phyloP scores from a whole-genome alignment of 2,113 vertebrate genomes.

The Apteryx mantelli region DNA sequence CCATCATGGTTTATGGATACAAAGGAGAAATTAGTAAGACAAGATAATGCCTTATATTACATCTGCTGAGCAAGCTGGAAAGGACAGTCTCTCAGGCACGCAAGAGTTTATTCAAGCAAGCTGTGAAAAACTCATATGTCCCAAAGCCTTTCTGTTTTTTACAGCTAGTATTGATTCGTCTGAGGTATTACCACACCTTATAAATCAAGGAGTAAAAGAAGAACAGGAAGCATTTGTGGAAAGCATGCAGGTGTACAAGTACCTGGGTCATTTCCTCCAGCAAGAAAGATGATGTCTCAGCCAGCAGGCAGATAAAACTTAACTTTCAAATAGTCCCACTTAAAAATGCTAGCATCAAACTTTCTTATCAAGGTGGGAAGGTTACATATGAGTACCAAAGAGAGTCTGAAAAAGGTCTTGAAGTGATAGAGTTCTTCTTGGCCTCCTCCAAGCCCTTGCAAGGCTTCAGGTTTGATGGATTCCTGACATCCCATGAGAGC shows the following conservation, averaged over 20 bases:
- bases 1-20: background rate
- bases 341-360: background rate
- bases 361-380: background rate
- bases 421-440: background rate
- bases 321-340: background rate
- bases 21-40: background rate
- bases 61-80: background rate
- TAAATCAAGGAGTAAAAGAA: background rate
- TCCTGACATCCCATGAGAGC: background rate
- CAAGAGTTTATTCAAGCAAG: background rate
- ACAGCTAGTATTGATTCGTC: background rate
- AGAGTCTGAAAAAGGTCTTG: background rate
- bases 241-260: background rate
- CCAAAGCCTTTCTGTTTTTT: background rate
- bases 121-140: background rate
- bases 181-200: background rate
- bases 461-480: background rate
- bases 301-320: background rate
- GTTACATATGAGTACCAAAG: background rate
- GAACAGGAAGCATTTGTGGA: background rate
- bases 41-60: background rate
- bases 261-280: background rate
- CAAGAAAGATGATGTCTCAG: background rate
- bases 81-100: background rate
- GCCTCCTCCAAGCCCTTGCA: background rate